phyloP scores from a whole-genome alignment of 2,113 vertebrate genomes.

The Aptenodytes patagonicus region DNA sequence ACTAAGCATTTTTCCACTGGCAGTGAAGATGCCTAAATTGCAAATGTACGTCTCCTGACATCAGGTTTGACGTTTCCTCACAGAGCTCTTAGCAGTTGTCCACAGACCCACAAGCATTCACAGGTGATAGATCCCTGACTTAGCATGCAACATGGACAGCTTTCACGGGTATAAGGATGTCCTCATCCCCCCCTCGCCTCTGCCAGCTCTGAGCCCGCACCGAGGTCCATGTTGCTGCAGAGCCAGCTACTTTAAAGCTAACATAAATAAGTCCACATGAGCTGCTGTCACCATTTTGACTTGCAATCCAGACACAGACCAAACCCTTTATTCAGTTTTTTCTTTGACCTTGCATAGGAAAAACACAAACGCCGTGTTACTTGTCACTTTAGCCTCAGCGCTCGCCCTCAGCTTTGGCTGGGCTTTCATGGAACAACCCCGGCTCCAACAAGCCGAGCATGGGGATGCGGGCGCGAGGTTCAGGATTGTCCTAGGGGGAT shows the following conservation, averaged over 20 bases:
- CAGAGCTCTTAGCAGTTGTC: neutral
- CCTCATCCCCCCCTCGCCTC: neutral
- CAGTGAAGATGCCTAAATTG: neutral
- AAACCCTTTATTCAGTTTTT: neutral
- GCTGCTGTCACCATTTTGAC: neutral
- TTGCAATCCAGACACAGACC: neutral
- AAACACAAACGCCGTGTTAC: no score
- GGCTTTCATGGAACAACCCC: neutral
- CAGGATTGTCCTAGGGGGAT: neutral
- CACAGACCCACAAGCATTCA: neutral
- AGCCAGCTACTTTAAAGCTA: neutral
- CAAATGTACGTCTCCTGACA: neutral
- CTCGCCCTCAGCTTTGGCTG: neutral
- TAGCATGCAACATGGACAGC: fast-evolving
- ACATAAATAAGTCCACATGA: fast-evolving
- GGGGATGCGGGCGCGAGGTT: fast-evolving
- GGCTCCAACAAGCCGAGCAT: fast-evolving
- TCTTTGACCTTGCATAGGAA: neutral
- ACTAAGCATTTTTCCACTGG: neutral
- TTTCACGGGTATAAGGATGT: neutral
- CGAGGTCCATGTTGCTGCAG: fast-evolving
- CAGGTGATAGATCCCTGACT: neutral
- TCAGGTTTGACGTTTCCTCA: neutral
- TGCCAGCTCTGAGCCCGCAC: fast-evolving
- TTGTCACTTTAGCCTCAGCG: fast-evolving